These are phyloP conservation scores for Heliconius hewitsoni DNA, from an alignment of 1,140 invertebrate genomes.

Conservation along the genomic window DNA sequence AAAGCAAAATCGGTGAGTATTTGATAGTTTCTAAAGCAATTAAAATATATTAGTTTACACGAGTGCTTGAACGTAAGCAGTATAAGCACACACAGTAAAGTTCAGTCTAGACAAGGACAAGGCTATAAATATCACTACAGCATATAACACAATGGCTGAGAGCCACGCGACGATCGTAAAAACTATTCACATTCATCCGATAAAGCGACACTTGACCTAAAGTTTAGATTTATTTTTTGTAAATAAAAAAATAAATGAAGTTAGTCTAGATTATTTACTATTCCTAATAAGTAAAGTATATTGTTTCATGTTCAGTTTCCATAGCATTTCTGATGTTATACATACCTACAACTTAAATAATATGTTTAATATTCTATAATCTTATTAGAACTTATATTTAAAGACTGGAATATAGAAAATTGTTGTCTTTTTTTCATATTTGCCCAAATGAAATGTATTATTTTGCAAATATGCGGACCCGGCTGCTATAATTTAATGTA, in stretches of 20 bases:
- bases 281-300: neutral
- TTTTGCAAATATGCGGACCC: too few species aligned
- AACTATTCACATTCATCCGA: slow-evolving; percentile 32
- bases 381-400: too few species aligned
- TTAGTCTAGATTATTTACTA: neutral
- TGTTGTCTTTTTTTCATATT: too few species aligned
- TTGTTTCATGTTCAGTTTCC: neutral
- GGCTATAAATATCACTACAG: slow-evolving; percentile 33
- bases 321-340: too few species aligned
- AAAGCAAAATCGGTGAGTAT: neutral
- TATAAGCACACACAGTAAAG: neutral
- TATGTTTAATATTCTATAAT: too few species aligned
- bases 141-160: slow-evolving; percentile 34
- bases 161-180: slow-evolving; percentile 24
- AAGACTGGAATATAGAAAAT: too few species aligned
- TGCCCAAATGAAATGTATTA: too few species aligned
- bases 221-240: slow-evolving; percentile 4
- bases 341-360: too few species aligned
- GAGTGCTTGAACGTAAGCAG: neutral
- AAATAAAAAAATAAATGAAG: neutral
- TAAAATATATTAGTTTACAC: neutral
- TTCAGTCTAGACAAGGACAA: slow-evolving; percentile 23
- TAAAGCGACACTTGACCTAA: slow-evolving; percentile 32
- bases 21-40: slow-evolving; percentile 2
- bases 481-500: too few species aligned